Conservation (phyloP, 2,888 invertebrate species). For the Tinea trinotella region DNA sequence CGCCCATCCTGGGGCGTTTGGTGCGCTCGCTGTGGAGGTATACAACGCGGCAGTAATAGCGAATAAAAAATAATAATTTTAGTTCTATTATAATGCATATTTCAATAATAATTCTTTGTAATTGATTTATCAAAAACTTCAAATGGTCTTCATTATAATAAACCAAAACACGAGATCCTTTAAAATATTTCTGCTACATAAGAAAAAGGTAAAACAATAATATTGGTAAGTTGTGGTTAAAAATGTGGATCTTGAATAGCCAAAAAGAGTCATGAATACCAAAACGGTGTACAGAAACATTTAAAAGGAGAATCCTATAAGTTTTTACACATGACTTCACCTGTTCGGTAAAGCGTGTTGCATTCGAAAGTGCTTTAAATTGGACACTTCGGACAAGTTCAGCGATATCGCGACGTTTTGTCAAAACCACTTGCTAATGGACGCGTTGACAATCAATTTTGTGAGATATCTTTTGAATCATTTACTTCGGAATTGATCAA, state of each 20-base stretch:
- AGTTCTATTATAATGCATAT: background rate
- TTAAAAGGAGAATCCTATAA: background rate
- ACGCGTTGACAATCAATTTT: conserved; percentile 21
- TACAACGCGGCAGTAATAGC: background rate
- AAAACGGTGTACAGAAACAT: conserved; percentile 2
- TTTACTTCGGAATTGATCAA: conserved; percentile 9
- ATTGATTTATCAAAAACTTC: conserved; percentile 1
- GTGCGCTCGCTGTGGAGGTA: conserved; percentile 1
- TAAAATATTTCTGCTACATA: no score
- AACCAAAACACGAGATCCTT: no score
- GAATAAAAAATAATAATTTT: conserved; percentile 5
- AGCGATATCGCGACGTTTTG: conserved; percentile 30
- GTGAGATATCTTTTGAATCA: conserved; percentile 9
- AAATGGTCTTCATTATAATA: no score
- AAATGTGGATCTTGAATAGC: background rate
- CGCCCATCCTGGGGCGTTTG: conserved; percentile 27
- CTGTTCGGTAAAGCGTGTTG: conserved; percentile 5
- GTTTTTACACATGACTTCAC: conserved; percentile 1
- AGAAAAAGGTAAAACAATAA: no score
- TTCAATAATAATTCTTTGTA: background rate
- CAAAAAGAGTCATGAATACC: background rate
- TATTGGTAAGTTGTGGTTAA: background rate
- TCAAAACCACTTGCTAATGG: conserved; percentile 37
- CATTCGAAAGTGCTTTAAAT: conserved; percentile 34
- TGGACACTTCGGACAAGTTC: conserved; percentile 40